Evolutionary conservation across 2,888 invertebrate genomes (phyloP), one percentile per base, ranked within the genome.

Genomic region (Hydrotaea diabolus): DNA sequence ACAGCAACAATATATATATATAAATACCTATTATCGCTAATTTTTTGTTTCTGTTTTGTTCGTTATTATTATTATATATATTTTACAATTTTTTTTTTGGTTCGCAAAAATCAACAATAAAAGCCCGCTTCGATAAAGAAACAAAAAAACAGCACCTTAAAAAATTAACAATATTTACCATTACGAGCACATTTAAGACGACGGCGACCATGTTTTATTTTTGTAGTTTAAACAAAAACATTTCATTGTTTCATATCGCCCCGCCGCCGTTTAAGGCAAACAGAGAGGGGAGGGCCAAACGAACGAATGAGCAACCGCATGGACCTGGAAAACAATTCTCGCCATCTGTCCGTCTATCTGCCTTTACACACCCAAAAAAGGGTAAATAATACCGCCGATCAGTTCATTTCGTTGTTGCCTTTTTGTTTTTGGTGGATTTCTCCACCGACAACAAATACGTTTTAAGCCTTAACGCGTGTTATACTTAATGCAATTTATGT

Each of bases 21-120:
- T 77, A 23, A 15, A 80, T 69, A 76, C 76, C 72, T 64, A 66
- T 77, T 72, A 77, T 81, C 72, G 73, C 66, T 53, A 66, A 46
- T 73, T 74, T 79, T 43, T 75, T n/a, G n/a, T n/a, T n/a, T n/a
- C n/a, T n/a, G n/a, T n/a, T n/a, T n/a, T n/a, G n/a, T 62, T n/a
- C 62, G 5, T 62, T 31, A 62, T 62, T 62, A 26, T 23, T 59
- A 26, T 59, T 59, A 31, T 62, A 31, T n/a, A 9, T 62, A 9
- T 59, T 59, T 21, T 3, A 26, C 26, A 26, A 49, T 49, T 49
- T 59, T 26, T 62, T 62, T 62, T 62, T 62, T 62, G 31, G n/a
- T 62, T 31, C 26, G 62, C 62, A 62, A 62, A 53, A 62, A 36
- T 62, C 62, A 62, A 62, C 62, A 62, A 36, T 62, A 19, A 31